Evolutionary conservation across 1,140 invertebrate genomes (phyloP).

Genomic region (Physella acuta): DNA sequence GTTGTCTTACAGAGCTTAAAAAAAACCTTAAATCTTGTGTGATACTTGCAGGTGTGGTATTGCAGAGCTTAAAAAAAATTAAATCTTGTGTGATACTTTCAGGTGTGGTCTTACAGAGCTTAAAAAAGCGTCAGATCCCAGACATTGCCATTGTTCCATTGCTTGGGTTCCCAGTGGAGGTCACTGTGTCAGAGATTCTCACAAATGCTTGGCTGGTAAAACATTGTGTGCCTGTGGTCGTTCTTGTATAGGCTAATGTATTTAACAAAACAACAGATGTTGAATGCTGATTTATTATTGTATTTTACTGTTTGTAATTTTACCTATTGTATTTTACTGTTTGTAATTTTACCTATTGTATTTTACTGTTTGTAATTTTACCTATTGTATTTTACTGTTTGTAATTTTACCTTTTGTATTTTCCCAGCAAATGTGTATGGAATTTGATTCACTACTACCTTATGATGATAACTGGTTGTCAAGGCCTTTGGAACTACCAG

Average conservation of each 20-base stretch:
- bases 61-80: too few species aligned
- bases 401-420: not conserved
- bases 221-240: too few species aligned
- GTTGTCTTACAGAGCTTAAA: too few species aligned
- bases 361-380: not conserved
- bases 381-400: not conserved
- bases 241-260: too few species aligned
- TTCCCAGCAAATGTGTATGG: constrained; percentile 64
- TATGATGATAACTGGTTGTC: constrained; percentile 68
- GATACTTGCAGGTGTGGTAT: too few species aligned
- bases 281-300: too few species aligned
- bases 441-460: constrained; percentile 64
- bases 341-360: constrained; percentile 10
- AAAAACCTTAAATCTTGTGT: too few species aligned
- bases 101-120: not conserved
- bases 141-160: constrained; percentile 56
- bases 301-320: too few species aligned
- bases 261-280: too few species aligned
- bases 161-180: constrained; percentile 47
- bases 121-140: constrained; percentile 34
- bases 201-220: constrained; percentile 36
- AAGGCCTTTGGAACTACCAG: constrained; percentile 62
- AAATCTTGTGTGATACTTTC: too few species aligned
- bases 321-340: too few species aligned
- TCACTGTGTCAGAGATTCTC: constrained; percentile 51